phyloP scores from a whole-genome alignment of 2,888 invertebrate genomes.

The Ophioninae sp. region DNA sequence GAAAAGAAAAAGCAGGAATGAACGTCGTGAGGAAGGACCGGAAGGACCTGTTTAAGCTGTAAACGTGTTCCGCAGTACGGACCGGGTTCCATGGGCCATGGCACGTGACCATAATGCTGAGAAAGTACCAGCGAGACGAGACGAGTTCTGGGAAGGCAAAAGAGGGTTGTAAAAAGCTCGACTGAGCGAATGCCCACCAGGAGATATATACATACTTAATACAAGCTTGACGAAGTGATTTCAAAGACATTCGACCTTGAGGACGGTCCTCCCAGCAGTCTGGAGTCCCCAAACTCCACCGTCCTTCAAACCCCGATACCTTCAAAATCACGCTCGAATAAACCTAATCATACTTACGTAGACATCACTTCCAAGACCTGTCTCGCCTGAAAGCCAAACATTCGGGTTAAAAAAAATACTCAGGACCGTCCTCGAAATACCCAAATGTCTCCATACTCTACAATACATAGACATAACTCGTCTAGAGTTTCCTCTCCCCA shows the following conservation, averaged over 20 bases:
- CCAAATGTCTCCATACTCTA: background rate
- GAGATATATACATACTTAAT: slow-evolving; percentile 6
- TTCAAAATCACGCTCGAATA: background rate
- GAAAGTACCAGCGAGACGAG: slow-evolving; percentile 17
- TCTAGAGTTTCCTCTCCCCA: background rate
- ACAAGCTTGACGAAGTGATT: too few species aligned
- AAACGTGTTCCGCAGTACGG: slow-evolving; percentile 70
- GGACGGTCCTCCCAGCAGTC: background rate
- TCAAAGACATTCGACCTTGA: background rate
- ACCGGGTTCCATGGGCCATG: slow-evolving; percentile 27
- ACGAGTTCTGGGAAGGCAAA: background rate
- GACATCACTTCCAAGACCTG: background rate
- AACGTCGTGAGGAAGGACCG: slow-evolving; percentile 60
- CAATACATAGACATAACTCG: background rate
- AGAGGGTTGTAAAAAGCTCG: background rate
- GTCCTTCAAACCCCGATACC: background rate
- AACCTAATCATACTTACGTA: background rate
- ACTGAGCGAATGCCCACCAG: slow-evolving; percentile 28
- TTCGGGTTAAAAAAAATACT: background rate
- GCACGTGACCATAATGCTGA: slow-evolving; percentile 75
- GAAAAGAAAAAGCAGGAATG: slow-evolving; percentile 23
- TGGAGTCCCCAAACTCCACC: background rate
- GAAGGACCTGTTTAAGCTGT: slow-evolving; percentile 66
- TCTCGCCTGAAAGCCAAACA: background rate
- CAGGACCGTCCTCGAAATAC: background rate